Evolutionary conservation across 2,888 invertebrate genomes (phyloP), one percentile per base, ranked within the genome.

Genomic region (Pyrrhia umbra): DNA sequence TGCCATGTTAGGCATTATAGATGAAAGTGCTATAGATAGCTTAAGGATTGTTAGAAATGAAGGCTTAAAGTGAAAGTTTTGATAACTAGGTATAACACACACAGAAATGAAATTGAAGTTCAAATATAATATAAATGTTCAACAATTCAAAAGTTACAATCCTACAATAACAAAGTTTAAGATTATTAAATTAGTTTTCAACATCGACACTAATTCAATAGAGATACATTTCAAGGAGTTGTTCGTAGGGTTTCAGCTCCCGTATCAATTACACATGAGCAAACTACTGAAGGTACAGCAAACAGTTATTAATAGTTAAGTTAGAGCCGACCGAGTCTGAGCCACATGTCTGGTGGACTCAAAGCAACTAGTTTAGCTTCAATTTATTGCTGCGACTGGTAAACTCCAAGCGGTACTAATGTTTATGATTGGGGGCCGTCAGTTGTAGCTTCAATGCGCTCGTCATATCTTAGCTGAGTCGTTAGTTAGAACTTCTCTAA

Each of bases 321-420:
- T 62, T 58, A 21, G 46, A 25, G 16, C 46, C 30, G 16, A 39
- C 52, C 46, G 58, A 58, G 58, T 52, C 62, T 37, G 25, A 56
- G 47, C 45, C 62, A 70, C 59, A 66, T 70, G 63, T 72, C 74
- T 80, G 59, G 43, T 55, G 68, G 58, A 74, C 72, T 68, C 82
- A 75, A 3, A 82, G 70, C 72, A 86, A 88, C 84, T 87, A 90
- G 88, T 90, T 86, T 83, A 85, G 88, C 83, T 85, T 81, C 83
- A 88, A 89, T 89, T 87, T 87, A 84, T 83, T 78, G 76, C 73
- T 67, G 67, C 68, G 66, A 75, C 81, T 71, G 76, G 75, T 60
- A 51, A 78, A 80, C 76, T 68, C 65, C 58, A 62, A 68, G 75
- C 77, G 64, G 74, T 67, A 69, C 68, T 72, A 71, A 78, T 81